These are phyloP conservation scores for Oxycera nigricornis DNA, from an alignment of 2,888 invertebrate genomes.

Conservation along the genomic window DNA sequence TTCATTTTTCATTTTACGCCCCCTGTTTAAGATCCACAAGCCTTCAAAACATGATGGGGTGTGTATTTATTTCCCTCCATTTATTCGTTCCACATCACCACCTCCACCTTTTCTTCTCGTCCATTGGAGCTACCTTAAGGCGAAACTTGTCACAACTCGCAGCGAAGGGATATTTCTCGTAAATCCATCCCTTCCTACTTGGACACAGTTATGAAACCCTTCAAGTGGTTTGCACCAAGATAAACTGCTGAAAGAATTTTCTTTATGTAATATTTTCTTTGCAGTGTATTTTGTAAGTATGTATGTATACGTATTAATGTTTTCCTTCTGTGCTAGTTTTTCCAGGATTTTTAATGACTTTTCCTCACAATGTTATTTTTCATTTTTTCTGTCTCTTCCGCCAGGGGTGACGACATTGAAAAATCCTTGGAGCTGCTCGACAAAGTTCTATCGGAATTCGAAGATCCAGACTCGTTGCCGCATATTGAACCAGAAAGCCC, in stretches of 20 bases:
- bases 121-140: no score
- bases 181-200: no score
- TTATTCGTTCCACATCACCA: not conserved
- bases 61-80: not conserved
- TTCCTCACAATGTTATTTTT: not conserved
- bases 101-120: no score
- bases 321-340: not conserved
- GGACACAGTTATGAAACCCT: no score
- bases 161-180: no score
- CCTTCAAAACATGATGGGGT: not conserved
- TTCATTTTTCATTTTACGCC: constrained; percentile 22
- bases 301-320: not conserved
- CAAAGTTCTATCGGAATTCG: constrained; percentile 89
- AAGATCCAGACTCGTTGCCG: constrained; percentile 67
- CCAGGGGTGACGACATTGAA: constrained; percentile 86
- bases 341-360: not conserved
- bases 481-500: constrained; percentile 70
- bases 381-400: constrained; percentile 6
- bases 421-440: constrained; percentile 87
- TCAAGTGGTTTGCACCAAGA: no score
- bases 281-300: not conserved
- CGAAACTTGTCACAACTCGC: no score
- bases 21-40: not conserved
- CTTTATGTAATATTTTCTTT: not conserved
- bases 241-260: not conserved